Evolutionary conservation across 2,113 vertebrate species (phyloP).

Genomic region (Tachysurus vachellii): DNA sequence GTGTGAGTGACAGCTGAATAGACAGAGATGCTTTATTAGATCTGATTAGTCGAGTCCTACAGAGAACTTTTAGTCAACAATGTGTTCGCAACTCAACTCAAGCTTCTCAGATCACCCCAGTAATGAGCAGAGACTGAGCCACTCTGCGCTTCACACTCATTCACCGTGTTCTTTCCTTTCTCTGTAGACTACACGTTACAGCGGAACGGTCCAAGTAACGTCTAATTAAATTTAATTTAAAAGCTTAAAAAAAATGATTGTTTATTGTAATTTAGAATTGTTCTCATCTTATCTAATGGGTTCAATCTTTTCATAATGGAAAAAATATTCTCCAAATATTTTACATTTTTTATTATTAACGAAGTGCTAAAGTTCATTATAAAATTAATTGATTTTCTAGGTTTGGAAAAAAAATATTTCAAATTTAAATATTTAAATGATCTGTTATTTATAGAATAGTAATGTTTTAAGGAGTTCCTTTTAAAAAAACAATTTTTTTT

Average conservation of each 20-base stretch:
- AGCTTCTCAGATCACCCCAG: background rate
- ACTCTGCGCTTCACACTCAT: background rate
- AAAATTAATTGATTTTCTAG: background rate
- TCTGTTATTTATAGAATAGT: background rate
- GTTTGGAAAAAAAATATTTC: no score
- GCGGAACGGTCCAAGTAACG: background rate
- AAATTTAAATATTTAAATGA: background rate
- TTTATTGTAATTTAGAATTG: background rate
- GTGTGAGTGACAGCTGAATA: slow-evolving; percentile 47
- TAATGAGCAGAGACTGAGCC: slow-evolving; percentile 1
- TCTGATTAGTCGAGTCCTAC: slow-evolving; percentile 51
- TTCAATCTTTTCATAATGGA: background rate
- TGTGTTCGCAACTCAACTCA: slow-evolving; percentile 18
- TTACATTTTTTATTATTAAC: background rate
- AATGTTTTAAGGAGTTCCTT: background rate
- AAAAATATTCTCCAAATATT: background rate
- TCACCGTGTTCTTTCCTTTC: background rate
- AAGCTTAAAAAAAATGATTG: background rate
- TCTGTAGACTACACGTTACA: background rate
- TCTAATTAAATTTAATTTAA: background rate
- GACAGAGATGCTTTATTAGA: slow-evolving; percentile 43
- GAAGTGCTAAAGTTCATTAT: background rate
- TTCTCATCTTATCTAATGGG: background rate
- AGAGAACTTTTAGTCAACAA: slow-evolving; percentile 29
- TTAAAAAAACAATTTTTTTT: background rate